These are phyloP conservation scores for Psittacula echo DNA, from an alignment of 2,797 vertebrate genomes.

Conservation along the genomic window DNA sequence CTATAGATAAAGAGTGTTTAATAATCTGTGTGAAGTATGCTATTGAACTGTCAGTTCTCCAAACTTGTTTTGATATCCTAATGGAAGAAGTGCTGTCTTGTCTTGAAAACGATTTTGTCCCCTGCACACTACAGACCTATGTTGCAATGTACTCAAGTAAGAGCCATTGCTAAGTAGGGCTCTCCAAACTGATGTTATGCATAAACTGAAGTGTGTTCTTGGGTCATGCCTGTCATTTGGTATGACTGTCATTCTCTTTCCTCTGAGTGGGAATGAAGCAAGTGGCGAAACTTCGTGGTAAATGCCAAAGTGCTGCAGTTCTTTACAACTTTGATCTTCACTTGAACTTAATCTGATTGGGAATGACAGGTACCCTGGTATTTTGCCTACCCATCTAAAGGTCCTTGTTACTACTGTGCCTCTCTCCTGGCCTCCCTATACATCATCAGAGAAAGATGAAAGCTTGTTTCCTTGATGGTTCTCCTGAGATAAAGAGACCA, in stretches of 20 bases:
- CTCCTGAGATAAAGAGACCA: not conserved
- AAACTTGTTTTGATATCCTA: not conserved
- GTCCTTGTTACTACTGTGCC: not conserved
- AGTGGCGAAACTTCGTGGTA: not conserved
- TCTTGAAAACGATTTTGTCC: not conserved
- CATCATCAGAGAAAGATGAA: not conserved
- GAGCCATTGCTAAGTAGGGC: not conserved
- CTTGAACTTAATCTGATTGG: not conserved
- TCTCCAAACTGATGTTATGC: not conserved
- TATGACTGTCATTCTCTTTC: not conserved
- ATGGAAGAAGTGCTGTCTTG: not conserved
- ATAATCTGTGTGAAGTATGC: not conserved
- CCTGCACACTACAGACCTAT: not conserved
- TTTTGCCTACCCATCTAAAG: not conserved
- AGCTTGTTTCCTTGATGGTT: not conserved
- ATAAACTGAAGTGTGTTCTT: not conserved
- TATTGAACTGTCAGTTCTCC: not conserved
- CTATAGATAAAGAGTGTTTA: not conserved
- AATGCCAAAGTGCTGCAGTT: not conserved
- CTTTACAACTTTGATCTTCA: not conserved
- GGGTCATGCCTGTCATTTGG: not conserved
- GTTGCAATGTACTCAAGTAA: not conserved
- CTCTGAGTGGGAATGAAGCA: not conserved
- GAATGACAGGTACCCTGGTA: not conserved
- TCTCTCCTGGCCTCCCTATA: not conserved